Base-by-base conservation (phyloP, 2,113 vertebrate genomes). In the Dunckerocampus dactyliophorus region DNA sequence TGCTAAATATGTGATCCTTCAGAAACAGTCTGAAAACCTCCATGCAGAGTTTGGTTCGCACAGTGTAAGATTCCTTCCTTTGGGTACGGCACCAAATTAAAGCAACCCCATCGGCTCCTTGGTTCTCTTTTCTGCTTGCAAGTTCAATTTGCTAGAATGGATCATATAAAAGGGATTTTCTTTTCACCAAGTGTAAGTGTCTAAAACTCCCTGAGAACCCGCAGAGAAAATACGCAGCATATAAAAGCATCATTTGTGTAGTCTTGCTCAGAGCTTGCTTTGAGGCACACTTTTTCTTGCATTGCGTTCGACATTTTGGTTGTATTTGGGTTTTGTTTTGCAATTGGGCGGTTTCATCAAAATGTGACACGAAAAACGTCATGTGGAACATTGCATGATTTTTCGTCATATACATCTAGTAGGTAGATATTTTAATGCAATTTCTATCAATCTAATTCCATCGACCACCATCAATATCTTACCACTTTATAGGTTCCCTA, bases 1-100 rank as follows among this genome's bases (percentile, higher is more conserved):
- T 45, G 63, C 49, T 49, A 52, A 63, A 63, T 43, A 47, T 70
- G 65, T 57, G 64, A 74, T 65, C 63, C 67, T 77, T 8, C 31
- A 34, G 31, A 8, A 5, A 5, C 7, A 5, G 31, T 34, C 31
- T 34, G 65, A 84, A 77, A 80, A 50, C 43, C 72, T 75, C 71
- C 51, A 62, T 59, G 66, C 47, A 22, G 47, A 19, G 46, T 49
- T 39, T 6, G 39, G 42, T 50, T 75, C 62, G 8, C 45, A 39
- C 3, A 2, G 11, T 12, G 39, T 43, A 14, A 2, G 39, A 43
- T 3, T 49, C 50, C 22, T 19, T 47, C 52, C 51, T 71, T 56
- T 3, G 46, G 55, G 22, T 53, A 17, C 43, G 19, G 31, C 58
- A 46, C 5, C 17, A 59, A 61, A 63, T 64, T 63, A 67, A 77